Percentiles rank a stretch among this genome's conserved stretches.
Conservation (phyloP, 2,888 invertebrate species). For the Caenorhabditis angaria region DNA sequence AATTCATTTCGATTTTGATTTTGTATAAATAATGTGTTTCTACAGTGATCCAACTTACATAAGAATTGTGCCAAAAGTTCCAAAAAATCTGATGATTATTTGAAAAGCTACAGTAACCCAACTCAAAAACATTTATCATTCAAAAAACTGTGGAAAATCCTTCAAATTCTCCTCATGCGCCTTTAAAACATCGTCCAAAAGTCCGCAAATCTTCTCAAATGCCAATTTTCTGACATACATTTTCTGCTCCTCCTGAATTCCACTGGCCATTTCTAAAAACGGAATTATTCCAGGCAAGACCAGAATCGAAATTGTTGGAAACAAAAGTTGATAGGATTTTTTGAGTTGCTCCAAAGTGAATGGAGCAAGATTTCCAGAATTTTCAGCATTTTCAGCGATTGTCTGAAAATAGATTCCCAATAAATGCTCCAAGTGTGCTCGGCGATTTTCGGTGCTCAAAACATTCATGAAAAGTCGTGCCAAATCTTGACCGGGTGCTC, state of each 20-base stretch:
- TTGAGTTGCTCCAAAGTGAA: slow-evolving; percentile 28
- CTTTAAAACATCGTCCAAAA: slow-evolving; percentile 26
- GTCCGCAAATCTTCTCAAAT: slow-evolving; percentile 31
- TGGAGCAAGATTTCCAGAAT: slow-evolving; percentile 23
- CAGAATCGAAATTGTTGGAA: background rate
- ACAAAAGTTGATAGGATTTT: background rate
- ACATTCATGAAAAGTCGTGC: background rate
- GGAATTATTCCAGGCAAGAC: background rate
- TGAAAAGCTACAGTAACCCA: too few relatives aligned
- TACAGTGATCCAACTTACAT: too few relatives aligned
- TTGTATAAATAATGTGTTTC: too few relatives aligned
- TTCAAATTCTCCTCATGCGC: slow-evolving; percentile 27
- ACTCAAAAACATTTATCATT: too few relatives aligned
- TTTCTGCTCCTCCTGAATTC: slow-evolving; percentile 7
- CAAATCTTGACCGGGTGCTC: background rate
- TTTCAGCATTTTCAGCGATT: background rate
- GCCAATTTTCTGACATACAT: slow-evolving; percentile 10
- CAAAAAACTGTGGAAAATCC: slow-evolving; percentile 33
- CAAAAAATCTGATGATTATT: too few relatives aligned
- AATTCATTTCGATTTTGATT: too few relatives aligned
- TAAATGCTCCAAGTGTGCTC: background rate
- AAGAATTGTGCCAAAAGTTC: too few relatives aligned
- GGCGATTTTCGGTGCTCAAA: background rate
- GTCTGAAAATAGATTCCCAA: background rate
- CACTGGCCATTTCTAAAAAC: background rate